Conservation (phyloP, 1,140 invertebrate genomes). For the Orius insidiosus region DNA sequence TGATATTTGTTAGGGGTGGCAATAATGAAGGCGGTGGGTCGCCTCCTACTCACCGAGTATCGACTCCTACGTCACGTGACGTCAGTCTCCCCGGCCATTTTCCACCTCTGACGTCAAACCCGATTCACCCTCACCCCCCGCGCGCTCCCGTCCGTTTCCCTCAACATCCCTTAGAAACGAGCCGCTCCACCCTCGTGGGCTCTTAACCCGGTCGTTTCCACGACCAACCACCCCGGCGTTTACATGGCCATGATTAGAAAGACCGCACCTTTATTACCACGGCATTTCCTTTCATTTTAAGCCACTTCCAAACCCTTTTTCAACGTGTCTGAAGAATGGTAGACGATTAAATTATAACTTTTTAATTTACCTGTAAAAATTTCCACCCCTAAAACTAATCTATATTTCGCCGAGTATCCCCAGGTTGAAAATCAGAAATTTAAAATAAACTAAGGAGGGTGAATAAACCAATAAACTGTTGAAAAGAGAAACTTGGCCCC, state of each 20-base stretch:
- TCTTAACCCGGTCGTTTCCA: not conserved
- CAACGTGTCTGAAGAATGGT: too few relatives aligned
- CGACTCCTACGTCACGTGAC: slow-evolving; percentile 5
- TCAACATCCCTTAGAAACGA: not conserved
- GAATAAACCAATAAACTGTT: not conserved
- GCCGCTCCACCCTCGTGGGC: too few relatives aligned
- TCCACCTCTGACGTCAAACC: too few relatives aligned
- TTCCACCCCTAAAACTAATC: not conserved
- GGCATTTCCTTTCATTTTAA: not conserved
- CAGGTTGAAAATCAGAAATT: not conserved
- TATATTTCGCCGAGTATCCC: too few relatives aligned
- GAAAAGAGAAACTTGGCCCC: too few relatives aligned
- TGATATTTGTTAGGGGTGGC: not conserved
- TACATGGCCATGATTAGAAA: not conserved
- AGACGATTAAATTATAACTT: too few relatives aligned
- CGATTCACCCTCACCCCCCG: not conserved
- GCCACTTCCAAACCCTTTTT: not conserved
- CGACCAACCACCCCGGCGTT: not conserved
- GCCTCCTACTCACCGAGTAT: not conserved
- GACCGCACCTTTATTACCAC: slow-evolving; percentile 1
- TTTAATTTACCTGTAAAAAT: not conserved
- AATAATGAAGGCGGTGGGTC: not conserved
- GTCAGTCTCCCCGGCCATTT: not conserved
- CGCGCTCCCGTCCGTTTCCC: slow-evolving; percentile 1
- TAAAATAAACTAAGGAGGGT: not conserved